phyloP scores from a whole-genome alignment of 2,113 vertebrate genomes.

The Trachemys scripta region DNA sequence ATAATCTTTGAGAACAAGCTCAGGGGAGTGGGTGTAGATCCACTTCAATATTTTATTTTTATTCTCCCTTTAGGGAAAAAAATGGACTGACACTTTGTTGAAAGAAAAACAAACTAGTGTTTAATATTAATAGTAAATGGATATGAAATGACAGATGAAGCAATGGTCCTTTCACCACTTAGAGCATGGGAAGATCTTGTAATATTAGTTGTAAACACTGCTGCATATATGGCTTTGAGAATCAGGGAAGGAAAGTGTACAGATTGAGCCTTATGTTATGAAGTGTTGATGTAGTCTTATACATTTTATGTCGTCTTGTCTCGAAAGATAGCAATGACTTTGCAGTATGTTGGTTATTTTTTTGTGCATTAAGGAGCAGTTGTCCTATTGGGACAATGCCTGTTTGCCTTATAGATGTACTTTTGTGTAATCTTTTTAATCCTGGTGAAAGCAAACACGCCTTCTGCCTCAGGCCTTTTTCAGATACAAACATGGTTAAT shows the following conservation, averaged over 20 bases:
- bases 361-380: not conserved
- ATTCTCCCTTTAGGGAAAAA: not conserved
- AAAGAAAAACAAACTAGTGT: not conserved
- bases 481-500: slow-evolving; percentile 31
- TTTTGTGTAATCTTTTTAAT: not conserved
- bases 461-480: not conserved
- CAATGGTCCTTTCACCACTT: not conserved
- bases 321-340: not conserved
- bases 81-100: not conserved
- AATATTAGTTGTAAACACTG: not conserved
- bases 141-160: not conserved
- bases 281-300: not conserved
- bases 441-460: not conserved
- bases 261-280: not conserved
- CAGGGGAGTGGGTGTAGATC: not conserved
- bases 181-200: not conserved
- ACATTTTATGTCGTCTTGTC: not conserved
- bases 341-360: not conserved
- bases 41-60: not conserved
- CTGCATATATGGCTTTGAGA: not conserved
- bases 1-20: not conserved
- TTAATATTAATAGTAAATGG: not conserved
- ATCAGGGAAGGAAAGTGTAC: not conserved
- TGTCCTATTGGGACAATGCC: not conserved
- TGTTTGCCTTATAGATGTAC: not conserved